A percentile compares a stretch with the other conserved stretches of the same genome.
phyloP scores from a whole-genome alignment of 2,888 invertebrate species.

The Scaptomyza tumidula region DNA sequence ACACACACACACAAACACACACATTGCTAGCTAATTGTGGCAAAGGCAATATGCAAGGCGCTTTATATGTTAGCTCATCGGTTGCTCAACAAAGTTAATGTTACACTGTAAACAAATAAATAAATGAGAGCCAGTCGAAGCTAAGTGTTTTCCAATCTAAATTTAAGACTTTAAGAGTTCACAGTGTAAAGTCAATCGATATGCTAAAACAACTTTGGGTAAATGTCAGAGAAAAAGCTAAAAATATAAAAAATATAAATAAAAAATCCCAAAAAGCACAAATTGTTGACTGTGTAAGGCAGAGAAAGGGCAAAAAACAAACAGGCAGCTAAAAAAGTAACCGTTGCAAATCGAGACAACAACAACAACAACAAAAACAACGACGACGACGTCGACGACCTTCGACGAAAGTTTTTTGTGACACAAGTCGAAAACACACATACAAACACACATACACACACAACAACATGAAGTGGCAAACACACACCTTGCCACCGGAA shows the following conservation, averaged over 20 bases:
- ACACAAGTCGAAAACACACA: conserved; percentile 35
- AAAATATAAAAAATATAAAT: neutral
- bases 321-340: conserved; percentile 25
- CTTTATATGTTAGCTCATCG: conserved; percentile 28
- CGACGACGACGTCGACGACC: conserved; percentile 46
- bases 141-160: no score
- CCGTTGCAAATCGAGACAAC: conserved; percentile 57
- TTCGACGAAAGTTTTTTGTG: conserved; percentile 44
- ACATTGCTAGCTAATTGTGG: conserved; percentile 52
- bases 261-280: neutral
- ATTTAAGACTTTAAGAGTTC: no score
- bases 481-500: conserved; percentile 67
- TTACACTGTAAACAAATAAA: neutral
- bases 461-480: conserved; percentile 33
- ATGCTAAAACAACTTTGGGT: neutral
- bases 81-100: neutral
- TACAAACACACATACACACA: conserved; percentile 28
- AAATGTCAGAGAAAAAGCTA: neutral
- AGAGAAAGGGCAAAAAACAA: neutral
- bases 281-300: neutral
- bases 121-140: no score
- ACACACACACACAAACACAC: conserved; percentile 7
- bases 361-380: conserved; percentile 21
- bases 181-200: neutral
- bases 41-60: conserved; percentile 39